These are phyloP conservation scores for Nycticorax nycticorax DNA, from an alignment of 2,113 vertebrate genomes.

Conservation along the genomic window DNA sequence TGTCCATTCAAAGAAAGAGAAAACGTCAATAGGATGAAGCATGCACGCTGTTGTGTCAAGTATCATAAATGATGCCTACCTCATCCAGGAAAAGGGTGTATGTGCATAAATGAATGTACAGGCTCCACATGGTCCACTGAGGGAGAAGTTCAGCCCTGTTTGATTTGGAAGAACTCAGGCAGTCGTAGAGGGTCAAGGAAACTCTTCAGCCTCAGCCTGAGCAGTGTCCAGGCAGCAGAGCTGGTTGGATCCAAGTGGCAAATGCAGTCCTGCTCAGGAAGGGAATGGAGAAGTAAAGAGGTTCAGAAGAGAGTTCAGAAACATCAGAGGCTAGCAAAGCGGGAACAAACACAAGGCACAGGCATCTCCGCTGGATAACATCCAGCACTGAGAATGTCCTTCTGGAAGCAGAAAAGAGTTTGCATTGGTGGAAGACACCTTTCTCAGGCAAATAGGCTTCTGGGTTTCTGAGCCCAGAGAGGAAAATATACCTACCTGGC, in stretches of 20 bases:
- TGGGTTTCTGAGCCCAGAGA: neutral
- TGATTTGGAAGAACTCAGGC: neutral
- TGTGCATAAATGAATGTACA: neutral
- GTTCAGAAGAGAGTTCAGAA: neutral
- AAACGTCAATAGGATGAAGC: neutral
- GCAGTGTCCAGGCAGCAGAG: neutral
- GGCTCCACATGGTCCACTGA: neutral
- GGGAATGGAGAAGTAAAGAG: neutral
- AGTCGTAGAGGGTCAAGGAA: neutral
- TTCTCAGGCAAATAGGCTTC: neutral
- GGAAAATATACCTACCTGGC: neutral
- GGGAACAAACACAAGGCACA: neutral
- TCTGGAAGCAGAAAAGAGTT: neutral
- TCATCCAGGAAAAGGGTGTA: neutral
- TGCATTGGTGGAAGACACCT: neutral
- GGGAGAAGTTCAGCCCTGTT: too few relatives aligned
- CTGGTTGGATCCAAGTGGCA: neutral
- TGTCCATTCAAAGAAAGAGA: neutral
- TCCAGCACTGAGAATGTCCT: neutral
- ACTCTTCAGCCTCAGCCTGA: neutral
- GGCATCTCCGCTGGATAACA: rapidly evolving
- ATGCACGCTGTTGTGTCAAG: neutral
- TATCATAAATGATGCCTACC: neutral
- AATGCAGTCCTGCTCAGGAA: neutral
- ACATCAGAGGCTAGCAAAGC: neutral